phyloP scores from a whole-genome alignment of 30 jellyfish, hydroid and myxozoan species.

The Catostylus mosaicus region DNA sequence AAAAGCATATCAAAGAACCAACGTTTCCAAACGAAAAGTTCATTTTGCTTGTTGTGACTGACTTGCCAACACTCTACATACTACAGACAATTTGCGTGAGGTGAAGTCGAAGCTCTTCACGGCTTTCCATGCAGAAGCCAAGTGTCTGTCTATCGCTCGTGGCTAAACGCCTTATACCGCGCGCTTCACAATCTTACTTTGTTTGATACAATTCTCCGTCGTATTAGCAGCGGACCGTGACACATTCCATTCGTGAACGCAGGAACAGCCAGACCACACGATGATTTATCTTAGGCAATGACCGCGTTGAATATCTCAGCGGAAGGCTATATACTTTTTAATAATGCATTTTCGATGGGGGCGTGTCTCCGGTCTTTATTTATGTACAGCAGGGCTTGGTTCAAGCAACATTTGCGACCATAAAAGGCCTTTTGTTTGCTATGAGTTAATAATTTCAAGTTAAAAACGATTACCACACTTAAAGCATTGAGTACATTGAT shows the following conservation, averaged over 20 bases:
- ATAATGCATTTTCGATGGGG: neutral
- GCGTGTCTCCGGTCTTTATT: constrained; percentile 22
- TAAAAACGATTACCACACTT: neutral
- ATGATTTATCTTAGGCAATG: neutral
- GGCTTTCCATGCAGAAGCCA: neutral
- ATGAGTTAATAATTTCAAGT: neutral
- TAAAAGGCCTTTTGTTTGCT: constrained; percentile 15
- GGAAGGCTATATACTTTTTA: neutral
- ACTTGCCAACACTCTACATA: neutral
- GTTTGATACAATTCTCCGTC: constrained; percentile 27
- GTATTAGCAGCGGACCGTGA: constrained; percentile 67
- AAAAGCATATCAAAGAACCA: neutral
- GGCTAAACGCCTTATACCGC: constrained; percentile 11
- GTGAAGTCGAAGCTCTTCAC: neutral
- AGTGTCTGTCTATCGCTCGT: constrained; percentile 13
- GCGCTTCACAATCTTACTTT: constrained; percentile 1
- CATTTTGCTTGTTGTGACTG: neutral
- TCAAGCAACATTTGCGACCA: neutral
- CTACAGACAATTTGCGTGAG: neutral
- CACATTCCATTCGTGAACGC: constrained; percentile 47
- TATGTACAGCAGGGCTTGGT: neutral
- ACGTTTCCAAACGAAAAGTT: neutral
- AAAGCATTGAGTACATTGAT: neutral
- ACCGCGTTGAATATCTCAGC: constrained; percentile 21
- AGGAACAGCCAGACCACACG: constrained; percentile 61